These are phyloP conservation scores for Sylvia atricapilla DNA, from an alignment of 2,113 vertebrate species.

Conservation along the genomic window DNA sequence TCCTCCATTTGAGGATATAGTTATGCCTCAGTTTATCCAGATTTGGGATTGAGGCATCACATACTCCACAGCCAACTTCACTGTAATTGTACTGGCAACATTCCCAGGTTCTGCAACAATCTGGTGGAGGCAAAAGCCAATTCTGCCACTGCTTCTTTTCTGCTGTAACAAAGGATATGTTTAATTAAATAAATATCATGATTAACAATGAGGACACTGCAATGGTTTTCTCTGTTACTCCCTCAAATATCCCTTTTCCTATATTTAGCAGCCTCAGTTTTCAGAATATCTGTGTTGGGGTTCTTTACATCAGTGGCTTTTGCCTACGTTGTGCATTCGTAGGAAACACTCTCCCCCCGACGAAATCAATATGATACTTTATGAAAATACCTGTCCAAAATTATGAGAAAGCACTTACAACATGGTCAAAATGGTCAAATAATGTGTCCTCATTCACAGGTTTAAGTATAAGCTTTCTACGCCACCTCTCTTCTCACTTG, in stretches of 20 bases:
- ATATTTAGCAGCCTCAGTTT: background rate
- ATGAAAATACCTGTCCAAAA: background rate
- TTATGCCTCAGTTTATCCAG: slow-evolving; percentile 4
- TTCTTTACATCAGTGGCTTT: background rate
- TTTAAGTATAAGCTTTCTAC: background rate
- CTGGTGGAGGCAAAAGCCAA: slow-evolving; percentile 32
- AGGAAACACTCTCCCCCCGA: background rate
- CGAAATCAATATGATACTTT: background rate
- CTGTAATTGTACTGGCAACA: slow-evolving; percentile 20
- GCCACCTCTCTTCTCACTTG: background rate
- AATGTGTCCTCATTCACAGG: background rate
- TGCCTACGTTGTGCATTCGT: background rate
- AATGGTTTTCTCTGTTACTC: background rate
- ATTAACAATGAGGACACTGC: background rate
- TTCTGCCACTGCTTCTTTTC: slow-evolving; percentile 7
- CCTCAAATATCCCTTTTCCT: background rate
- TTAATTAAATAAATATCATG: slow-evolving; percentile 28
- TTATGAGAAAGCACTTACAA: background rate
- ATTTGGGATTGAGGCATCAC: background rate
- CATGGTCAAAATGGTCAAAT: background rate
- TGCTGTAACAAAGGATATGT: slow-evolving; percentile 8
- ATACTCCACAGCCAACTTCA: background rate
- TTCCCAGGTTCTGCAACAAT: slow-evolving; percentile 16
- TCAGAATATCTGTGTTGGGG: background rate
- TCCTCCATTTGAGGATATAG: background rate